phyloP scores from a whole-genome alignment of 1,140 invertebrate species.

The Danaus plexippus region DNA sequence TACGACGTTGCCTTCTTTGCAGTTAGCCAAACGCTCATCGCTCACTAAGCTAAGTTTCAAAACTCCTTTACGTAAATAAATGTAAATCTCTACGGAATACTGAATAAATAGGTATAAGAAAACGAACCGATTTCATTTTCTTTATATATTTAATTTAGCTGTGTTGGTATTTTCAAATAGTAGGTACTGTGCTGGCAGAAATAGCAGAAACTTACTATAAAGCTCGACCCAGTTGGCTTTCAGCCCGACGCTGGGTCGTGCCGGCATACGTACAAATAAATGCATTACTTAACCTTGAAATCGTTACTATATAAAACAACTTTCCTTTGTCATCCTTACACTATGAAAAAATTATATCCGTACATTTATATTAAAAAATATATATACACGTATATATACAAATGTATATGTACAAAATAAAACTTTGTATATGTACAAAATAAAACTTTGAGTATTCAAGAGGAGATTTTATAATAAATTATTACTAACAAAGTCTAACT shows the following conservation, averaged over 20 bases:
- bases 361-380: too few species aligned
- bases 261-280: conserved; percentile 40
- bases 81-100: conserved; percentile 3
- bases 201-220: conserved; percentile 57
- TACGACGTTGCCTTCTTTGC: conserved; percentile 46
- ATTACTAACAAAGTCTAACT: too few species aligned
- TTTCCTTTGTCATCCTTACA: too few species aligned
- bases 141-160: conserved; percentile 30
- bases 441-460: too few species aligned
- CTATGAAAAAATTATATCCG: too few species aligned
- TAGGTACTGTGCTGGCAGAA: conserved; percentile 43
- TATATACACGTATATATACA: too few species aligned
- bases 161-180: conserved; percentile 28
- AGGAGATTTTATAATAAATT: too few species aligned
- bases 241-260: conserved; percentile 48
- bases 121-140: conserved; percentile 3
- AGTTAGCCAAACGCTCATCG: conserved; percentile 31
- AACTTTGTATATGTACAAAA: too few species aligned
- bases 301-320: conserved; percentile 8
- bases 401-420: too few species aligned
- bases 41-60: conserved; percentile 22
- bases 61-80: conserved; percentile 19
- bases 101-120: conserved; percentile 6
- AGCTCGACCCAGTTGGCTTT: conserved; percentile 65
- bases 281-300: conserved; percentile 46